Conservation (phyloP, 2,113 vertebrate genomes). For the Ptilorrhoa leucosticta region DNA sequence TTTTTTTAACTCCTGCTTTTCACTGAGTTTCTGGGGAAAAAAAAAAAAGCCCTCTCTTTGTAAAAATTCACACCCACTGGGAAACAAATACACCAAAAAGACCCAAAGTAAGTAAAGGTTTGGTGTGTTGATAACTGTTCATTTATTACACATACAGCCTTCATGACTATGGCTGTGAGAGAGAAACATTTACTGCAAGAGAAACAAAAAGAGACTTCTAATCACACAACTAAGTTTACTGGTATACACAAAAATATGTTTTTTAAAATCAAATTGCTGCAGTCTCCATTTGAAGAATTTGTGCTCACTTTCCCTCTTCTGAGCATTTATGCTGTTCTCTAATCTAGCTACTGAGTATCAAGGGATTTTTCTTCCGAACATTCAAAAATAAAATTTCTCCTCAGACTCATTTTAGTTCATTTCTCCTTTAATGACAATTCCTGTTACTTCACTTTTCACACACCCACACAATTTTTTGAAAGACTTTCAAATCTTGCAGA, state of each 20-base stretch:
- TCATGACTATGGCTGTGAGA: neutral
- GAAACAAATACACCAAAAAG: neutral
- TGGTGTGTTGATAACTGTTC: neutral
- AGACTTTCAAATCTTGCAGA: neutral
- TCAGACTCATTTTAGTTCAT: conserved; percentile 31
- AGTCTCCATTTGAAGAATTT: neutral
- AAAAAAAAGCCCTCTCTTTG: neutral
- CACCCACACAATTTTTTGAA: conserved; percentile 4
- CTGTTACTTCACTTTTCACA: conserved; percentile 30
- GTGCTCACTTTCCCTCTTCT: neutral
- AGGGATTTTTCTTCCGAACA: conserved; percentile 32
- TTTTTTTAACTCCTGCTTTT: neutral
- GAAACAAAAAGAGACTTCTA: neutral
- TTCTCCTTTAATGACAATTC: conserved; percentile 7
- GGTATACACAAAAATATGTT: neutral
- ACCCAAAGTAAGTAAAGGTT: neutral
- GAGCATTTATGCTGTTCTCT: neutral
- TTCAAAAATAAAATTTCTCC: conserved; percentile 31
- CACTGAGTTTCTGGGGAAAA: neutral
- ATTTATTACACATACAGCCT: neutral
- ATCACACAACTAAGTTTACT: neutral
- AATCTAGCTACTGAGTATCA: neutral
- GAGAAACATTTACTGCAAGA: neutral
- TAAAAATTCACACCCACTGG: neutral
- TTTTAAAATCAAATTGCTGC: neutral